These are phyloP conservation scores for Mythimna albipuncta DNA, from an alignment of 2,888 invertebrate genomes.

Conservation along the genomic window DNA sequence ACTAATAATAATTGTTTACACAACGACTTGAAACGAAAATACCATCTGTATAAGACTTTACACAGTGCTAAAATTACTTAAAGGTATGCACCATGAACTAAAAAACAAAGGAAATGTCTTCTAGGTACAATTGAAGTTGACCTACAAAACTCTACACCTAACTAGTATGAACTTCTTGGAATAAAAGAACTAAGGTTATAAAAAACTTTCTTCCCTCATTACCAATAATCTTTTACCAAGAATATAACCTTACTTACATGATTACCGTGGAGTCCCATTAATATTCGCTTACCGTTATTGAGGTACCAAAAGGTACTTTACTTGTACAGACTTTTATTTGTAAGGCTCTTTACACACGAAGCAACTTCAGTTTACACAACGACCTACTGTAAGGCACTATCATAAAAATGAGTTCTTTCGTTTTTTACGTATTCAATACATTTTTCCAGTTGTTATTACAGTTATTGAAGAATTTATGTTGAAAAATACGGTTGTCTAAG, in stretches of 20 bases:
- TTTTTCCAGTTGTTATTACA: too few species aligned
- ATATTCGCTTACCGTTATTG: constrained; percentile 61
- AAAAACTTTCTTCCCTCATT: neutral
- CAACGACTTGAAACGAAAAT: too few species aligned
- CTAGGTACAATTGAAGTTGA: too few species aligned
- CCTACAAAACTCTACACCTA: neutral
- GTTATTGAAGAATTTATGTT: too few species aligned
- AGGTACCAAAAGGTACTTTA: constrained; percentile 20
- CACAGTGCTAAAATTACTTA: too few species aligned
- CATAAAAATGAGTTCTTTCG: too few species aligned
- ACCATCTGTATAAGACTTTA: too few species aligned
- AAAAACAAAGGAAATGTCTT: too few species aligned
- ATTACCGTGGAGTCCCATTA: constrained; percentile 55
- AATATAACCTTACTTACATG: constrained; percentile 6
- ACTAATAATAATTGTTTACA: too few species aligned
- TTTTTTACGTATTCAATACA: too few species aligned
- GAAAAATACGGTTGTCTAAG: neutral
- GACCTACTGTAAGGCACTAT: neutral
- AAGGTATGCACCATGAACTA: too few species aligned
- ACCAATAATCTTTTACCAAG: neutral
- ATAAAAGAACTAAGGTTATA: neutral
- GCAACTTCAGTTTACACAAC: neutral
- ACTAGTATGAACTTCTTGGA: neutral
- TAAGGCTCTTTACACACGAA: neutral
- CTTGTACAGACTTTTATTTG: constrained; percentile 14